These are phyloP conservation scores for Ctenoplectra terminalis DNA, from an alignment of 1,140 invertebrate genomes.

Conservation along the genomic window DNA sequence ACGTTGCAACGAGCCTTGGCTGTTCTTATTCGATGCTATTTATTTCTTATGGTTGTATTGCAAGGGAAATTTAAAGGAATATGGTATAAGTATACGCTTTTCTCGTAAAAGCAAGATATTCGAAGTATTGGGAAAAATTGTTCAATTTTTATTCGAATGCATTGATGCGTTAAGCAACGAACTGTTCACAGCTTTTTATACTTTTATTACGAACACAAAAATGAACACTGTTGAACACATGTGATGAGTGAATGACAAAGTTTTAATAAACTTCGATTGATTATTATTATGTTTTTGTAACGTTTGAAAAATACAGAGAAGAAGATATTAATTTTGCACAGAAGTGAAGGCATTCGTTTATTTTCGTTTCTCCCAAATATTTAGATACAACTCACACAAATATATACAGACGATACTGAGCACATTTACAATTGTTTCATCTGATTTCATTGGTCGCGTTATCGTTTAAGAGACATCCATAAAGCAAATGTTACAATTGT, in stretches of 20 bases:
- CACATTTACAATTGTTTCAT: conserved; percentile 76
- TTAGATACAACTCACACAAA: conserved; percentile 76
- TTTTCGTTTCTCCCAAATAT: conserved; percentile 59
- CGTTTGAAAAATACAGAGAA: no score
- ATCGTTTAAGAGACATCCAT: conserved; percentile 59
- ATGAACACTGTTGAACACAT: no score
- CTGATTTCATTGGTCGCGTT: conserved; percentile 60
- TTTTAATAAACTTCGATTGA: no score
- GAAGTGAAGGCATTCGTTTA: conserved; percentile 66
- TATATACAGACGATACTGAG: conserved; percentile 77
- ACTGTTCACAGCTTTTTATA: neutral
- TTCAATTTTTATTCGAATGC: neutral
- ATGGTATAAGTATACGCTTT: no score
- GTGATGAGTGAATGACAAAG: no score
- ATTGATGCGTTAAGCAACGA: neutral
- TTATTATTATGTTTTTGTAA: no score
- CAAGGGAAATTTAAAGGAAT: conserved; percentile 3
- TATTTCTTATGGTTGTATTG: conserved; percentile 19
- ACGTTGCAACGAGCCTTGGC: neutral
- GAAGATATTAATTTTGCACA: neutral
- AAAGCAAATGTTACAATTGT: conserved; percentile 53
- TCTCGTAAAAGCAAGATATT: neutral
- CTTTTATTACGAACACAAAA: neutral
- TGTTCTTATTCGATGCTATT: neutral
- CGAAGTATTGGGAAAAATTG: neutral